Evolutionary conservation across 2,113 vertebrate genomes (phyloP).

Genomic region (Notothenia coriiceps): DNA sequence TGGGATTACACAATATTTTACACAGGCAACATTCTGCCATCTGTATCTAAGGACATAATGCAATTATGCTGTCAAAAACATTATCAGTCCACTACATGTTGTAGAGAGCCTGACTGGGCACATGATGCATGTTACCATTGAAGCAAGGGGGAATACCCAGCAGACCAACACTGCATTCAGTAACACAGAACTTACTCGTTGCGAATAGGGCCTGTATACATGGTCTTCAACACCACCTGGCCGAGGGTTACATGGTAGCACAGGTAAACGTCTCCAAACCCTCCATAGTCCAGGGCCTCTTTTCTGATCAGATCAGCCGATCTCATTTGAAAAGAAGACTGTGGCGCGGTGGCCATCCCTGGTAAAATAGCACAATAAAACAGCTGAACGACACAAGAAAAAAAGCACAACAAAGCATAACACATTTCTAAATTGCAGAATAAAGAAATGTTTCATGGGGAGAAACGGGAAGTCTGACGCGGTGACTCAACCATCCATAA

Average conservation of each 20-base stretch:
- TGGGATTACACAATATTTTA: background rate
- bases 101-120: conserved; percentile 3
- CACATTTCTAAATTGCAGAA: background rate
- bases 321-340: conserved; percentile 86
- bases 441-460: background rate
- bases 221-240: conserved; percentile 91
- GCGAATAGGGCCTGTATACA: conserved; percentile 90
- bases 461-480: too few species aligned
- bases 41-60: background rate
- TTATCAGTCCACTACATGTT: background rate
- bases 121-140: conserved; percentile 43
- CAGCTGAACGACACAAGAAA: background rate
- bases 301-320: conserved; percentile 86
- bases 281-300: conserved; percentile 88
- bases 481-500: background rate
- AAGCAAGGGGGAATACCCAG: conserved; percentile 59
- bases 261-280: conserved; percentile 92
- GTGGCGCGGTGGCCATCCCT: conserved; percentile 81
- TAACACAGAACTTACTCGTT: conserved; percentile 87
- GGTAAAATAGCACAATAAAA: background rate
- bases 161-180: background rate
- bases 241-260: conserved; percentile 90
- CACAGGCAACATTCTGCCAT: background rate
- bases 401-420: background rate
- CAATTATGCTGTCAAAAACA: background rate